A percentile compares a stretch with the other conserved stretches of the same genome.
Evolutionary conservation across 2,797 vertebrate genomes (phyloP).

Genomic region (Sternotherus odoratus): DNA sequence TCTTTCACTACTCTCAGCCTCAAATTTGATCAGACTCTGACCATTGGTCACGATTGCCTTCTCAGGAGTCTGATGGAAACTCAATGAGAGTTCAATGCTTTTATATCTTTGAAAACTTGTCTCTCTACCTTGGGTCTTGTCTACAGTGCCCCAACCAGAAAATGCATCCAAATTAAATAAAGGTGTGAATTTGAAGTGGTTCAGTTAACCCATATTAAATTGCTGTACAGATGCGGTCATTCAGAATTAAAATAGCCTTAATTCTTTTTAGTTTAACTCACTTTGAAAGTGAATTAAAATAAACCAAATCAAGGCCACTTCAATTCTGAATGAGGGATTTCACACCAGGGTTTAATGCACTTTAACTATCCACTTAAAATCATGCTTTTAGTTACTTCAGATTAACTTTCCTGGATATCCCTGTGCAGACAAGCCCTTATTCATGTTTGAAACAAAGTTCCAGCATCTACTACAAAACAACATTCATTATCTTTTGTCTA

Average conservation of each 20-base stretch:
- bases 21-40: not conserved
- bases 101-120: not conserved
- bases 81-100: not conserved
- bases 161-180: not conserved
- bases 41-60: not conserved
- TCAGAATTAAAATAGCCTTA: no score
- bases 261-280: not conserved
- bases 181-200: not conserved
- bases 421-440: not conserved
- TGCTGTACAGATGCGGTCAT: not conserved
- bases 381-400: not conserved
- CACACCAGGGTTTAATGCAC: not conserved
- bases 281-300: not conserved
- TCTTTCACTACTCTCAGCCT: no score
- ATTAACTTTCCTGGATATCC: not conserved
- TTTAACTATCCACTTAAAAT: not conserved
- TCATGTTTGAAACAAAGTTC: slow-evolving; percentile 28
- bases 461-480: not conserved
- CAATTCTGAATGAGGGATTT: not conserved
- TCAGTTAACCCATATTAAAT: not conserved
- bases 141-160: not conserved
- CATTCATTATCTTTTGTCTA: not conserved
- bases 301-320: not conserved
- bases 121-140: not conserved
- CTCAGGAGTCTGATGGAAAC: not conserved